These are phyloP conservation scores for Hemitrygon akajei DNA, from an alignment of 2,797 vertebrate genomes.

Conservation along the genomic window DNA sequence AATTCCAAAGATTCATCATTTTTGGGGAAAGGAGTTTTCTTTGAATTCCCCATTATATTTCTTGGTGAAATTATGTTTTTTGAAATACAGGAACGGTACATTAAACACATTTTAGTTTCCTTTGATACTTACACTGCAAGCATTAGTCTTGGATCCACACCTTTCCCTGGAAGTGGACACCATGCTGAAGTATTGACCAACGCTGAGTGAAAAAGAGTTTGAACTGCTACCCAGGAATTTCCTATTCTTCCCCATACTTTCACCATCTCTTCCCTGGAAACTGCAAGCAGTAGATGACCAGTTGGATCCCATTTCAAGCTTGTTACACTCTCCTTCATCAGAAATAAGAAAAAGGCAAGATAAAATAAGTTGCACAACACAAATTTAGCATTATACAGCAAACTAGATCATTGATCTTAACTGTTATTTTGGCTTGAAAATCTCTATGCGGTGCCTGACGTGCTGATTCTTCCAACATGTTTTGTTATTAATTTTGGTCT, in stretches of 20 bases:
- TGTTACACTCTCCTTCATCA: conserved; percentile 56
- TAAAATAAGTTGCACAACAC: neutral
- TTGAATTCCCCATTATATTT: too few species aligned
- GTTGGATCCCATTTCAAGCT: conserved; percentile 68
- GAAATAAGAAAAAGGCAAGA: neutral
- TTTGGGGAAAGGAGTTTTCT: too few species aligned
- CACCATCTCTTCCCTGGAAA: conserved; percentile 60
- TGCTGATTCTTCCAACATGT: too few species aligned
- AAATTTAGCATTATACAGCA: neutral
- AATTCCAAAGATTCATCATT: too few species aligned
- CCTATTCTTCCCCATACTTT: conserved; percentile 60
- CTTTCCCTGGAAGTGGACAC: conserved; percentile 62
- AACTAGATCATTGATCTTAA: too few species aligned
- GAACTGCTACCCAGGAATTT: conserved; percentile 58
- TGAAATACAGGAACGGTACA: neutral
- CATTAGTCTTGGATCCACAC: conserved; percentile 62
- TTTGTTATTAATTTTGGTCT: too few species aligned
- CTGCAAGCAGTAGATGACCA: conserved; percentile 63
- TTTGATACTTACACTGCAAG: conserved; percentile 60
- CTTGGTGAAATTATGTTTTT: neutral
- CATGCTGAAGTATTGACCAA: conserved; percentile 58
- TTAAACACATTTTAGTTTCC: neutral
- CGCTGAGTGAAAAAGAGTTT: conserved; percentile 61
- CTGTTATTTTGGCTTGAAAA: too few species aligned
- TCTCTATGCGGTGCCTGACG: too few species aligned